Base-by-base conservation (phyloP, 2,797 vertebrate species). In the Lacerta bilineata region DNA sequence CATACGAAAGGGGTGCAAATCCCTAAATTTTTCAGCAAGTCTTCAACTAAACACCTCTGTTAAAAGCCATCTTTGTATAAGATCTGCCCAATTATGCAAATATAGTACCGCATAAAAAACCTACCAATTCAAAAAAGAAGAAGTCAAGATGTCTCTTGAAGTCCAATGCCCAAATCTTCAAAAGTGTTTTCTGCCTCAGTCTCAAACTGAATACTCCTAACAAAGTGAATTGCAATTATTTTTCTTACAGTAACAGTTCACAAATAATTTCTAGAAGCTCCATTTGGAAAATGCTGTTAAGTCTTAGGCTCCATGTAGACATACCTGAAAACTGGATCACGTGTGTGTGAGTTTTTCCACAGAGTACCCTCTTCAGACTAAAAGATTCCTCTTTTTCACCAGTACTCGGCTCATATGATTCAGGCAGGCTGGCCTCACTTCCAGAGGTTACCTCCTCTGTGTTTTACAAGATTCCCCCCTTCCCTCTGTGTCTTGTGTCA, bases 81-180 rank as follows among this genome's bases (percentile, higher is more conserved):
- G 36, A 80, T 89, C 29, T 66, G 90, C 83, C 92, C 91, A 90
- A 55, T 86, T 74, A 79, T 84, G 84, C 11, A 80, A 88, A 78
- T 72, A 55, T 15, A 55, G 50, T 55, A 87, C 66, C 66, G 8
- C 8, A 18, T 33, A 88, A 90, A 92, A 84, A 20, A 82, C 13
- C 61, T 43, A 76, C 7, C 64, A 39, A 69, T 80, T 39, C 6
- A 64, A 83, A 80, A n/a, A 1, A 8, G 76, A 0, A 68, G 75
- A 2, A 2, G 36, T 66, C 86, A n/a, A 79, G 25, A 8, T 91
- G 36, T 81, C 3, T 68, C 74, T 69, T 76, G 46, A 87, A 76
- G 13, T 83, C 15, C 0, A 15, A 85, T 7, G 50, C 69, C 33
- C 2, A 39, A 69, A 85, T 89, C 46, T 36, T 80, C 83, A 91